Conservation (phyloP, 1,140 invertebrate species). For the Trichoplusia ni region DNA sequence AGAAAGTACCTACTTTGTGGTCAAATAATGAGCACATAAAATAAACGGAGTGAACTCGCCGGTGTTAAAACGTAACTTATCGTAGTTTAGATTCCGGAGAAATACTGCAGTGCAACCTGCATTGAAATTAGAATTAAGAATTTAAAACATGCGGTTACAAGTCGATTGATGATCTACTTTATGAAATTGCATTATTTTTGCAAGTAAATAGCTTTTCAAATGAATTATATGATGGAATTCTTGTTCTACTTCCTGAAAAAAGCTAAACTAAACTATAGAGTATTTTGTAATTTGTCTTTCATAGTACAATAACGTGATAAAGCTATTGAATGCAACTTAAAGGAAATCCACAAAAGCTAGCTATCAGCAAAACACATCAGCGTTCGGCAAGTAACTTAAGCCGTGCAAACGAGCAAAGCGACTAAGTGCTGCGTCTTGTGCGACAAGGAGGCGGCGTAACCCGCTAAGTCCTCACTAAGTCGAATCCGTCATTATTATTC, state of each 20-base stretch:
- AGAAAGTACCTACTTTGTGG: constrained; percentile 14
- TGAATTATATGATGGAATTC: too few relatives aligned
- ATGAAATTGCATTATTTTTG: too few relatives aligned
- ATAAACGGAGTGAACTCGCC: constrained; percentile 14
- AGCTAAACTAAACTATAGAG: too few relatives aligned
- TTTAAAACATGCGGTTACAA: too few relatives aligned
- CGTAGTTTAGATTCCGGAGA: neutral
- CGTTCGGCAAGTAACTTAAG: constrained; percentile 35
- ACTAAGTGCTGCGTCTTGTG: constrained; percentile 13
- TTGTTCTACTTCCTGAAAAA: too few relatives aligned
- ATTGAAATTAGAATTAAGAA: neutral
- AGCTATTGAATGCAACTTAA: too few relatives aligned
- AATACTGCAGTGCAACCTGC: neutral
- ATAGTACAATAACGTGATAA: too few relatives aligned
- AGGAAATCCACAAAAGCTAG: constrained; percentile 1
- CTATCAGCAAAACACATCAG: constrained; percentile 2
- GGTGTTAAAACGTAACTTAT: constrained; percentile 3
- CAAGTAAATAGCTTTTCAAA: too few relatives aligned
- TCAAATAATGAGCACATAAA: constrained; percentile 18
- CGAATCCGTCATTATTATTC: constrained; percentile 70
- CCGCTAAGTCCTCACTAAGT: constrained; percentile 58
- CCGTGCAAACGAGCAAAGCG: constrained; percentile 38
- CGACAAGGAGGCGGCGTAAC: constrained; percentile 5
- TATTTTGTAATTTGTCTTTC: too few relatives aligned
- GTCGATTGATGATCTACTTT: too few relatives aligned